Percentiles rank a stretch among this genome's conserved stretches.
phyloP scores from a whole-genome alignment of 2,888 invertebrate species.

The Caenorhabditis sinica region DNA sequence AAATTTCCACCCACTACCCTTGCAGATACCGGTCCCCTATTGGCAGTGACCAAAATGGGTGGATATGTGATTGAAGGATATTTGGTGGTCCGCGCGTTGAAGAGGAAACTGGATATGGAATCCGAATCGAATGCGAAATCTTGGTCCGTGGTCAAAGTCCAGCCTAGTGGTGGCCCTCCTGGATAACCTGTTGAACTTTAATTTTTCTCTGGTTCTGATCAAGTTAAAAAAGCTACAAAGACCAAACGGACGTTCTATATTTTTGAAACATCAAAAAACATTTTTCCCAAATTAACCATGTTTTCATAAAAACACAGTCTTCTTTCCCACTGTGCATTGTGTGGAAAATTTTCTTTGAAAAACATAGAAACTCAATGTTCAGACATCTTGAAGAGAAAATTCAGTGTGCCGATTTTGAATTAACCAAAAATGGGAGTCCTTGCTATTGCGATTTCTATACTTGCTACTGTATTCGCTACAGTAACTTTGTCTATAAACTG shows the following conservation, averaged over 20 bases:
- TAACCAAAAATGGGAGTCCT: not conserved
- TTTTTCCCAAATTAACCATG: too few species aligned
- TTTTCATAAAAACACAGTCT: too few species aligned
- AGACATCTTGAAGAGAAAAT: not conserved
- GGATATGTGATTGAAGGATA: not conserved
- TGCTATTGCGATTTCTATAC: not conserved
- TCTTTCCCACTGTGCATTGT: too few species aligned
- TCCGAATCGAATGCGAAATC: constrained; percentile 3
- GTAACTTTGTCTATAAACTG: not conserved
- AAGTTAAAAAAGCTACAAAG: too few species aligned
- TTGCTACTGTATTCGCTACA: not conserved
- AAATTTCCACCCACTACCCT: not conserved
- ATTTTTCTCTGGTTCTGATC: too few species aligned
- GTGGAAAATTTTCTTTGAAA: not conserved
- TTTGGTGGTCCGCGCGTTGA: not conserved
- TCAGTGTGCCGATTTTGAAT: not conserved
- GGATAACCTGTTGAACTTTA: too few species aligned
- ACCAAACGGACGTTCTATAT: too few species aligned
- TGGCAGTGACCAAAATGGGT: constrained; percentile 5
- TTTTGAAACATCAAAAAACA: too few species aligned
- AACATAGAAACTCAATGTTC: not conserved
- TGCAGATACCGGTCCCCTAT: not conserved
- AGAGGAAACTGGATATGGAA: not conserved
- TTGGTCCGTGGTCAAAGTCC: not conserved
- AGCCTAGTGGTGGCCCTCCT: not conserved